phyloP scores from a whole-genome alignment of 2,797 vertebrate genomes.

The Discoglossus pictus region DNA sequence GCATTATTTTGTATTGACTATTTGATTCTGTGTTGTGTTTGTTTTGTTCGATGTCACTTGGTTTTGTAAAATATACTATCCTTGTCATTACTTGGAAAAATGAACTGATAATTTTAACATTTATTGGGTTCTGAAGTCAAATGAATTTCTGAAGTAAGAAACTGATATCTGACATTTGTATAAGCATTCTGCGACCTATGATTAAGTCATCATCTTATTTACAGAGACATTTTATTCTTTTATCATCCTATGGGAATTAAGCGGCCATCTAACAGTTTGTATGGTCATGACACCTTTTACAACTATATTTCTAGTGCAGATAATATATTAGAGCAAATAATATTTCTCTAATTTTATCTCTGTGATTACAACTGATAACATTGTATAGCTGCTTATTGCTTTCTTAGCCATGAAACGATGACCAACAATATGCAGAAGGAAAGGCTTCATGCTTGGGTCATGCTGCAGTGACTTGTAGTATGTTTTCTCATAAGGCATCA shows the following conservation, averaged over 20 bases:
- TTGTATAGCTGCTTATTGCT: too few species aligned
- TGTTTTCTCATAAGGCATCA: too few species aligned
- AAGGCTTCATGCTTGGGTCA: too few species aligned
- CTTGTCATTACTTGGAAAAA: conserved; percentile 87
- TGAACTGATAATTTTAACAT: conserved; percentile 68
- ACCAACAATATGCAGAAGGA: too few species aligned
- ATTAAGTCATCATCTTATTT: conserved; percentile 24
- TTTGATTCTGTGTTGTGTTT: conserved; percentile 58
- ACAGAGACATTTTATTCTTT: conserved; percentile 15
- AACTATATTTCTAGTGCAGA: too few species aligned
- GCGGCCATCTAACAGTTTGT: background rate
- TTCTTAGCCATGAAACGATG: too few species aligned
- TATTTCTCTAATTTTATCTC: too few species aligned
- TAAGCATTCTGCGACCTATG: background rate
- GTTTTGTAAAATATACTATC: conserved; percentile 73
- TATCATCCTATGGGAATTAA: background rate
- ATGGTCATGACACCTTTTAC: background rate
- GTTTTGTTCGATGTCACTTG: conserved; percentile 62
- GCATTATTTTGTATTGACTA: conserved; percentile 13
- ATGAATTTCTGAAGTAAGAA: conserved; percentile 2
- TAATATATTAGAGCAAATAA: too few species aligned
- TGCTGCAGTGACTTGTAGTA: too few species aligned
- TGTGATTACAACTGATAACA: too few species aligned
- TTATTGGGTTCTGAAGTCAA: conserved; percentile 12
- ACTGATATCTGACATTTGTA: conserved; percentile 3